Evolutionary conservation across 2,113 vertebrate species (phyloP), one percentile per base, ranked within the genome.

Genomic region (Haliaeetus leucogaster): DNA sequence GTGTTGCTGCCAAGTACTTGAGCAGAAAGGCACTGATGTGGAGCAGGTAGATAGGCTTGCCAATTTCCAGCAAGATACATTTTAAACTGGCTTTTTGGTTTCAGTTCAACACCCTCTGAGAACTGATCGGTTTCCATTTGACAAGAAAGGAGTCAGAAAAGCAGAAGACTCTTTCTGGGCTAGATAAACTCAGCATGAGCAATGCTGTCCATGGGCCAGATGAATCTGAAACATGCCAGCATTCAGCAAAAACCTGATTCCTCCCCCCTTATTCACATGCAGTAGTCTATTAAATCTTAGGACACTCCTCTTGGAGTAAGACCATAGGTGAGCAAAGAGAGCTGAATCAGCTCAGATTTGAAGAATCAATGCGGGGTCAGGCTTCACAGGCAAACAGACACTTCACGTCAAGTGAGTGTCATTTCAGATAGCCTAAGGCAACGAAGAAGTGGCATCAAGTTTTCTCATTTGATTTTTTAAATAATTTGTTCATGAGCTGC

Each of bases 111-210:
- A 53, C 82, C 89, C 81, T 89, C 93, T 72, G 82, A 93, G 91
- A 97, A 95, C 72, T 76, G 91, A 95, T 93, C 67, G 70, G 92
- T 91, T 97, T 83, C 78, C 29, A 43, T 74, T 89, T 96, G 90
- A 92, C 96, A 97, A 81, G 80, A 82, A 91, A 97, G 72, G 81
- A 85, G 89, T 95, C 86, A 95, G 55, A 55, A 89, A 96, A 91
- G 70, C 67, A 62, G 30, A 92, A 87, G 89, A 88, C 61, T 94
- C 95, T 48, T 93, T 86, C 77, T 77, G 61, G 50, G 56, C 80
- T 93, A n/a, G 26, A 76, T 79, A 84, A 91, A 93, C 71, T 66
- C 71, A 65, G 90, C 22, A 3, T 77, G 65, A 91, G 42, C 72
- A 79, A 52, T 34, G 77, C 58, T 79, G 40, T 90, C 86, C 0